Percentiles rank a stretch among this genome's conserved stretches.
Conservation (phyloP, 1,140 invertebrate species). For the Uloborus diversus region DNA sequence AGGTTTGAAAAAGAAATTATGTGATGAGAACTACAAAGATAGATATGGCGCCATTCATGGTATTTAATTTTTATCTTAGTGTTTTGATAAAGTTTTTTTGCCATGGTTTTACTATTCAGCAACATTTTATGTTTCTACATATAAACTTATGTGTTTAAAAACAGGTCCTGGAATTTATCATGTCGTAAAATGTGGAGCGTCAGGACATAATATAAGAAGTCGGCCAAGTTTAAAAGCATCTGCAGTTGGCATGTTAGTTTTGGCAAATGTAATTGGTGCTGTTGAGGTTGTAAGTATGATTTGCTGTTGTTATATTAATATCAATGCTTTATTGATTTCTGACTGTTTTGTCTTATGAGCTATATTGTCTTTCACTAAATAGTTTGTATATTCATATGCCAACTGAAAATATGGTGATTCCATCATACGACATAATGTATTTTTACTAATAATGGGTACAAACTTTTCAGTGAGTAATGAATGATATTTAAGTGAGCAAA, state of each 20-base stretch:
- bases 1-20: constrained; percentile 39
- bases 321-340: no score
- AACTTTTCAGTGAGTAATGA: no score
- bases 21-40: constrained; percentile 10
- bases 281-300: constrained; percentile 73
- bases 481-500: no score
- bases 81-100: not conserved
- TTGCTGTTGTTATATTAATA: not conserved
- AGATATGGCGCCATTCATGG: constrained; percentile 14
- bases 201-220: constrained; percentile 81
- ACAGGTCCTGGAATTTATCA: constrained; percentile 69
- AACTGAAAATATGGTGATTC: no score
- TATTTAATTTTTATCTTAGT: not conserved
- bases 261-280: constrained; percentile 76
- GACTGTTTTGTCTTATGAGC: not conserved
- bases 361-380: no score
- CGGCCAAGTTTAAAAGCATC: constrained; percentile 78
- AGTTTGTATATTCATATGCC: no score
- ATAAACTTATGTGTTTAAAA: not conserved
- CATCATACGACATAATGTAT: no score
- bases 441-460: no score
- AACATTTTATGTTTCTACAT: not conserved
- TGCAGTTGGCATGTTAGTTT: constrained; percentile 78
- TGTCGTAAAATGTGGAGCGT: constrained; percentile 82
- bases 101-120: not conserved